These are phyloP conservation scores for Bombus pascuorum DNA, from an alignment of 1,140 invertebrate species.

Conservation along the genomic window DNA sequence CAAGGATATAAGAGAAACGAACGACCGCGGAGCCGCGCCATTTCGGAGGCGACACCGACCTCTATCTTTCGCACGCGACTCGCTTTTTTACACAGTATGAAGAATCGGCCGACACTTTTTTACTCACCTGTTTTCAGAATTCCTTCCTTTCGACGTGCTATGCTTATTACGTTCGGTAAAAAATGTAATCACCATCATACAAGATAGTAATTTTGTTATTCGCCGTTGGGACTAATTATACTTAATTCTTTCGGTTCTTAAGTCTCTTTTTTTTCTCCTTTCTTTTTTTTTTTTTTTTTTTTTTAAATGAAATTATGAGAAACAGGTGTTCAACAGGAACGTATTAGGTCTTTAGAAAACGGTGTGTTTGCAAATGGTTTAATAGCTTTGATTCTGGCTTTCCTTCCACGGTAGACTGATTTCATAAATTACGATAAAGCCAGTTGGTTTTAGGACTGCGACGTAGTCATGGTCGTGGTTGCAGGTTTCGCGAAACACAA, in stretches of 20 bases:
- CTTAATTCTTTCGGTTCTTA: neutral
- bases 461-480: neutral
- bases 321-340: neutral
- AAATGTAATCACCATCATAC: neutral
- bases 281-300: too few relatives aligned
- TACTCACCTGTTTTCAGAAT: neutral
- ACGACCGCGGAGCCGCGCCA: conserved; percentile 56
- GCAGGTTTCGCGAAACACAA: conserved; percentile 35
- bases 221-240: neutral
- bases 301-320: neutral
- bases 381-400: neutral
- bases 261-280: too few relatives aligned
- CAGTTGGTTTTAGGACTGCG: neutral
- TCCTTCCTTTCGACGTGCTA: neutral
- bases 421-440: conserved; percentile 36
- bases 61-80: neutral
- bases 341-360: neutral
- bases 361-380: neutral
- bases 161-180: neutral
- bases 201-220: neutral
- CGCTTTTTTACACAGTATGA: neutral
- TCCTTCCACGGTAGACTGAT: neutral
- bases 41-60: conserved; percentile 50
- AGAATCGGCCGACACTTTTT: neutral
- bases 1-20: conserved; percentile 71